These are phyloP conservation scores for Otis tarda DNA, from an alignment of 2,113 vertebrate genomes.

Conservation along the genomic window DNA sequence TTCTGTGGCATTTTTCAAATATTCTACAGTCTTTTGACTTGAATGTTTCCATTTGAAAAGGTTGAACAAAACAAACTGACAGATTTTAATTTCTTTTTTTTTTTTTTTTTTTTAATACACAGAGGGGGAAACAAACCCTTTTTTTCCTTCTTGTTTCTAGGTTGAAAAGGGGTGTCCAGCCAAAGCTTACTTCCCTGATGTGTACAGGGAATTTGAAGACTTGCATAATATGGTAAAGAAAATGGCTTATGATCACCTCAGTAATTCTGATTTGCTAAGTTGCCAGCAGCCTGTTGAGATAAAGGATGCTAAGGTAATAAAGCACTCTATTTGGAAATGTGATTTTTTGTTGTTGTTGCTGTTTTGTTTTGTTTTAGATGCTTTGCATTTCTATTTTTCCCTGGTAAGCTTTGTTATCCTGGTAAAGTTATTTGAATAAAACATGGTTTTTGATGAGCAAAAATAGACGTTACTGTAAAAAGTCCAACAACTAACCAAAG, in stretches of 20 bases:
- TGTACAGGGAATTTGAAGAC: conserved; percentile 93
- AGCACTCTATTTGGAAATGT: neutral
- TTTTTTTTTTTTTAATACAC: neutral
- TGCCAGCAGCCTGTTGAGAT: conserved; percentile 82
- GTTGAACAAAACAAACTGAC: neutral
- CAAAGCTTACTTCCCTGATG: conserved; percentile 84
- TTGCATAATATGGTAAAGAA: conserved; percentile 85
- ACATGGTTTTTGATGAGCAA: neutral
- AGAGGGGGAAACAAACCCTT: neutral
- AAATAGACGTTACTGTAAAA: neutral
- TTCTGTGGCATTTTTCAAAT: neutral
- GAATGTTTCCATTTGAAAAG: neutral
- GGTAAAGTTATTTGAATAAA: neutral
- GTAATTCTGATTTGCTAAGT: conserved; percentile 53
- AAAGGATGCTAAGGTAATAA: conserved; percentile 82
- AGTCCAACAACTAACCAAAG: neutral
- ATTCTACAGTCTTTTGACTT: neutral
- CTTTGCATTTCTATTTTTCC: neutral
- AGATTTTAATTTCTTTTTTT: neutral
- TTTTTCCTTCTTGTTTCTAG: conserved; percentile 62
- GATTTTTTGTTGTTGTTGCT: neutral
- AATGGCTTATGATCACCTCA: conserved; percentile 87
- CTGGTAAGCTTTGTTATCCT: neutral
- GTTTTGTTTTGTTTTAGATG: neutral
- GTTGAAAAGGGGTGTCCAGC: conserved; percentile 78